phyloP scores from a whole-genome alignment of 1,140 invertebrate species.

The Drosophila elegans region DNA sequence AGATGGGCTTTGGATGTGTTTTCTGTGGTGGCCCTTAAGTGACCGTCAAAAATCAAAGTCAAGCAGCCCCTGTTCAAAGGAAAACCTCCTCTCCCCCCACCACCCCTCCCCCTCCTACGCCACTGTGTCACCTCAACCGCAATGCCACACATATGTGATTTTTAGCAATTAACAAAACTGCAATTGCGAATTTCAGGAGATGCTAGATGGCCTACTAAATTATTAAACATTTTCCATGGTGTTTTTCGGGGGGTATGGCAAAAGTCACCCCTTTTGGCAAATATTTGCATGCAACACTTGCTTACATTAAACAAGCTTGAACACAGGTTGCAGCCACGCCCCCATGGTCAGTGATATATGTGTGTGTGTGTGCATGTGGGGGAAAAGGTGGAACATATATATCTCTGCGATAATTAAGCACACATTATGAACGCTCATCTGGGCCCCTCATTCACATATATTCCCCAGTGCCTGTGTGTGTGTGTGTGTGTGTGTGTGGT shows the following conservation, averaged over 20 bases:
- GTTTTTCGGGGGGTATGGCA: neutral
- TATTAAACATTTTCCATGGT: slow-evolving; percentile 19
- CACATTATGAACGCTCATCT: slow-evolving; percentile 46
- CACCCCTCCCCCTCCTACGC: too few species aligned
- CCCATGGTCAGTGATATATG: slow-evolving; percentile 11
- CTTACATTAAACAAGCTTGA: slow-evolving; percentile 49
- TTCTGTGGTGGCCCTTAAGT: slow-evolving; percentile 12
- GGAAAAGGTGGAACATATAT: neutral
- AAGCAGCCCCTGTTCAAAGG: neutral
- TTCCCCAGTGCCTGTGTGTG: neutral
- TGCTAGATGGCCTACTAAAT: slow-evolving; percentile 33
- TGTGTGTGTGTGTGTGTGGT: neutral
- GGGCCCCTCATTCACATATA: slow-evolving; percentile 20
- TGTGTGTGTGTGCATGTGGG: neutral
- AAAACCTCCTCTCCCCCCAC: too few species aligned
- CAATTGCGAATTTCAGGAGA: slow-evolving; percentile 1
- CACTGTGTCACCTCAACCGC: slow-evolving; percentile 34
- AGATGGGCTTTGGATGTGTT: neutral
- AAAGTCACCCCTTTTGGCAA: slow-evolving; percentile 21
- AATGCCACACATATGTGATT: slow-evolving; percentile 31
- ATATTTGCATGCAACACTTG: slow-evolving; percentile 54
- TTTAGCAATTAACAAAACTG: slow-evolving; percentile 51
- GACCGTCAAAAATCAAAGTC: slow-evolving; percentile 35
- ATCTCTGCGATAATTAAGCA: slow-evolving; percentile 50
- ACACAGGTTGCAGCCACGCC: slow-evolving; percentile 20